Base-by-base conservation (phyloP, 53 echinoderm and acorn worm genomes). In the Stichopus horrens region DNA sequence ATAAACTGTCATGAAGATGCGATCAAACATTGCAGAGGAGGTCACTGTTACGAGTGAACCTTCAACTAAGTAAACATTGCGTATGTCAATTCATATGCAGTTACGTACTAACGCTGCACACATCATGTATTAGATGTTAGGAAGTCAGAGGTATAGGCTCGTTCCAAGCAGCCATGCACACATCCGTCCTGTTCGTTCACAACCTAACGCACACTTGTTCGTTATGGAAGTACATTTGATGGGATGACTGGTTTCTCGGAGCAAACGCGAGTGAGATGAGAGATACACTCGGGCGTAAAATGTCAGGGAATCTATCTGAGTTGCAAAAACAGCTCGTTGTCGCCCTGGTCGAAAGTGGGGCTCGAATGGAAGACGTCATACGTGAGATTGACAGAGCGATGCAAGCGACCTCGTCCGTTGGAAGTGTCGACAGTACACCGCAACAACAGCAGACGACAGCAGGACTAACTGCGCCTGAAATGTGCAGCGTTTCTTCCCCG, bases 221-320 rank as follows among this genome's bases (percentile, higher is more conserved):
- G 77, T 53, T 77, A 71, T 18, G 71, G 71, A 71, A 71, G 71
- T 71, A 10, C 63, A 16, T 63, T 67, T 52, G 86, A 11, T 86
- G 71, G 16, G 74, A 74, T 87, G 87, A 75, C 10, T 75, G 6
- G 55, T 54, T 53, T 16, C 54, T 9, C 22, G 21, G 14, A 8
- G 9, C 23, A 75, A 87, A 87, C 74, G 55, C n/a, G 87, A 57
- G 75, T 87, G 87, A 87, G 58, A 87, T 87, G 87, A 87, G 53
- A 74, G 87, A 87, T 75, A 75, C 56, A 73, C 52, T 54, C 16
- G 75, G 75, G 58, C 23, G 21, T 79, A 90, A 92, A 82, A 95
- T 95, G 95, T 92, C 92, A 84, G 90, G 91, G 85, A 92, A 92
- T 76, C 88, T 95, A 75, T 91, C 92, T 59, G 95, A 92, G 85